Evolutionary conservation across 2,797 vertebrate species (phyloP), one percentile per base, ranked within the genome.

Genomic region (Sternarchorhynchus goeldii): DNA sequence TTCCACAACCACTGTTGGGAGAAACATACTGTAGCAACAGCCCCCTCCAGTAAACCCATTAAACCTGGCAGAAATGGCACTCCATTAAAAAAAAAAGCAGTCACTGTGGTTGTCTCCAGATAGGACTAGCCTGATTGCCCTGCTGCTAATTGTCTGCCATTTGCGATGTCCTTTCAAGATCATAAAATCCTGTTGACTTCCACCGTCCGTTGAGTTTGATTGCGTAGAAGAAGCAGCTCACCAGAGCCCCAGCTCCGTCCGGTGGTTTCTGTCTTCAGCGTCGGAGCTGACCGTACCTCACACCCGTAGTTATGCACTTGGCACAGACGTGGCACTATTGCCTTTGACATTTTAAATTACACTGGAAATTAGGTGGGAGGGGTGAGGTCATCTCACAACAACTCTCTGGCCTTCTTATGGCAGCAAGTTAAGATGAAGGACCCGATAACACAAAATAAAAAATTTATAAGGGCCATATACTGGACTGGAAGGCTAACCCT

Each of bases 401-500:
- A 88, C 82, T 89, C 88, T 83, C 85, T 92, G 85, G 88, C 86
- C 87, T 87, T 91, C 88, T 88, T 89, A 73, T 89, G 88, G 86
- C 87, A 73, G 81, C 70, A 80, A 78, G 87, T 93, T 91, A 92
- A 92, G 75, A 89, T 87, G 85, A 86, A 81, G 77, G 88, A 87
- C 90, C 92, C 87, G 85, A 88, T 85, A 86, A 91, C 89, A 88
- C 91, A 90, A 92, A 92, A 88, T 89, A 84, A 84, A 88, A 84
- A 87, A 93, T 92, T 93, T 92, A 94, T 85, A 86, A 82, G 85
- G n/a, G 14, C 87, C 83, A 87, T 92, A 91, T 92, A 92, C 91
- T 88, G 89, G 89, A 90, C 88, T 85, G 84, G 88, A 90, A 88
- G 82, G 82, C 90, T 90, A 90, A 93, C 92, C 88, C 90, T 90